Evolutionary conservation across 2,797 vertebrate genomes (phyloP), one percentile per base, ranked within the genome.

Genomic region (Danio albolineatus): DNA sequence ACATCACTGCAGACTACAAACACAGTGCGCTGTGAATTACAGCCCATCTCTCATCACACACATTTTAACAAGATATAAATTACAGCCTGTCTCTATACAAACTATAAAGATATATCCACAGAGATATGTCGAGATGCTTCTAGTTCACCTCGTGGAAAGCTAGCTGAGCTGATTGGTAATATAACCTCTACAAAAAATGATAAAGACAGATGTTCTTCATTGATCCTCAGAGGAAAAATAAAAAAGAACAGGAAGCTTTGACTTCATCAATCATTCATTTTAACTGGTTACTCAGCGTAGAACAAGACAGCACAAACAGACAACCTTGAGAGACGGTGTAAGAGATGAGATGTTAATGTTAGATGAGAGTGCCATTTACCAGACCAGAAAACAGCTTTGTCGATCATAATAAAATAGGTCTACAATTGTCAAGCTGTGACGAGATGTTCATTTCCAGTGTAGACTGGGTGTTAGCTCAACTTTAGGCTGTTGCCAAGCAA

Each of bases 11-110:
- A 87, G 85, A 62, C 57, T 75, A 64, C 84, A 78, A 83, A 86
- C 90, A 54, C 89, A 89, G 85, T 86, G 85, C 84, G 76, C 71
- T 74, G 78, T 90, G 86, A 92, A 86, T 90, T 88, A 91, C 82
- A 78, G 86, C 88, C 83, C 76, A 36, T 84, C 76, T 83, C 48
- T 78, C 82, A 69, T 74, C 57, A 73, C 19, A 43, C 41, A 81
- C 77, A 73, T 28, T 69, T 66, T n/a, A 2, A 84, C 72, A 71
- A 87, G 87, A 86, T 80, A 67, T 84, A 86, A 81, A 86, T 88
- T 53, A 73, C 19, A 21, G 70, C 21, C 6, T 6, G 39, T 69
- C 70, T 79, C 61, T 41, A 39, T 21, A 56, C 12, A 73, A 46
- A 65, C 16, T 10, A 17, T 48, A n/a, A 9, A 41, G 57, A 71